Evolutionary conservation across 30 jellyfish, hydroid and myxozoan species (phyloP).

Genomic region (Pelagia noctiluca): DNA sequence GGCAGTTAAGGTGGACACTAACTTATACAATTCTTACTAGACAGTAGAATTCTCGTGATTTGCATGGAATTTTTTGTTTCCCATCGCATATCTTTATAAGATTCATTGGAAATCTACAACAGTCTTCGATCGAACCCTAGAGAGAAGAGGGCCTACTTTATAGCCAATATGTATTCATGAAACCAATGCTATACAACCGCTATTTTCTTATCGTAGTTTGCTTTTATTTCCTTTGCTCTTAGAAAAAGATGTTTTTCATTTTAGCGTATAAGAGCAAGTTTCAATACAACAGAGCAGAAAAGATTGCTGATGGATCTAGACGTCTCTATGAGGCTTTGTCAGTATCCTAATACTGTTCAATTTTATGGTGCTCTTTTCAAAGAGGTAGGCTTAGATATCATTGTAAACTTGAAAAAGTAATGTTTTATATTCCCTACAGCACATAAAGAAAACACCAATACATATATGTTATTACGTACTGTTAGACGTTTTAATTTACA

Average conservation of each 20-base stretch:
- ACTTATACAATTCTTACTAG: neutral
- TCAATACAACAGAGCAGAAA: constrained; percentile 87
- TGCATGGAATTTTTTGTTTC: too few relatives aligned
- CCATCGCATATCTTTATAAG: too few relatives aligned
- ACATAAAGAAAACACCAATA: too few relatives aligned
- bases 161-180: too few relatives aligned
- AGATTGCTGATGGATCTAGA: constrained; percentile 95
- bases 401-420: neutral
- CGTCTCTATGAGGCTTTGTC: constrained; percentile 88
- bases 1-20: constrained; percentile 91
- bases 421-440: neutral
- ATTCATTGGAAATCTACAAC: too few relatives aligned
- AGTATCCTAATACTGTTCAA: constrained; percentile 89
- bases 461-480: too few relatives aligned
- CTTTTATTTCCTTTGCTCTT: too few relatives aligned
- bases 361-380: constrained; percentile 97
- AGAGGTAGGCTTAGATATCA: constrained; percentile 74
- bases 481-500: too few relatives aligned
- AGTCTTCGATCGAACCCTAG: too few relatives aligned
- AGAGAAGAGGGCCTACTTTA: too few relatives aligned
- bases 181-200: neutral
- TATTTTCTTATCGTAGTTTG: neutral
- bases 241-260: constrained; percentile 8
- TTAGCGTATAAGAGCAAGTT: constrained; percentile 92
- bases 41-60: neutral